Percentiles rank a stretch among this genome's conserved stretches.
phyloP scores from a whole-genome alignment of 1,140 invertebrate species.

The Pentalonia nigronervosa region DNA sequence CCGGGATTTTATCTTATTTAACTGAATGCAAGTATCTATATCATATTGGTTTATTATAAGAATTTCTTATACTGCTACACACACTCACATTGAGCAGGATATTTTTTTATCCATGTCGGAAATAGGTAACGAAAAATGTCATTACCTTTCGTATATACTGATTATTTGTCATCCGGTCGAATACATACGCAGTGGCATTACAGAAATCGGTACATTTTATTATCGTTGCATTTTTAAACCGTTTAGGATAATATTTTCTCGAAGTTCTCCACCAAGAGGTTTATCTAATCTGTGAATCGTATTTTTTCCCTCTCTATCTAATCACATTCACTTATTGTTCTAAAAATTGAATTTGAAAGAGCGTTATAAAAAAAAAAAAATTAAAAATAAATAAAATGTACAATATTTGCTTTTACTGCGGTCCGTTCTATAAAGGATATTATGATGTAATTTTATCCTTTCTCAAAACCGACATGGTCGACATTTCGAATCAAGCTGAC shows the following conservation, averaged over 20 bases:
- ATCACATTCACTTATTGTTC: too few species aligned
- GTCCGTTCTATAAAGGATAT: not conserved
- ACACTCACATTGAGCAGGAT: not conserved
- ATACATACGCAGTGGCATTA: not conserved
- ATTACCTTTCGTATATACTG: not conserved
- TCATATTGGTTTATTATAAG: not conserved
- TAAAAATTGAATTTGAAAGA: too few species aligned
- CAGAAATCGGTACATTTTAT: not conserved
- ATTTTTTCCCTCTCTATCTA: too few species aligned
- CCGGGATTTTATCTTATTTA: too few species aligned
- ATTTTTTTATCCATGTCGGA: not conserved
- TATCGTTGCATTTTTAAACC: not conserved
- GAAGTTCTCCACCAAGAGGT: too few species aligned
- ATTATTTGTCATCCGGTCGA: not conserved
- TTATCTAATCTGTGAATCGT: too few species aligned
- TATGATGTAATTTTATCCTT: not conserved
- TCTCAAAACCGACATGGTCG: not conserved
- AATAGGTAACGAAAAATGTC: not conserved
- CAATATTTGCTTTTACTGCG: not conserved
- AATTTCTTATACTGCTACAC: not conserved
- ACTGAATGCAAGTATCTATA: not conserved
- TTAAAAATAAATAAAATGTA: too few species aligned
- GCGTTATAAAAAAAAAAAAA: too few species aligned
- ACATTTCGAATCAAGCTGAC: not conserved
- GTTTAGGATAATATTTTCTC: not conserved